Evolutionary conservation across 2,113 vertebrate genomes (phyloP).

Genomic region (Odontesthes bonariensis): DNA sequence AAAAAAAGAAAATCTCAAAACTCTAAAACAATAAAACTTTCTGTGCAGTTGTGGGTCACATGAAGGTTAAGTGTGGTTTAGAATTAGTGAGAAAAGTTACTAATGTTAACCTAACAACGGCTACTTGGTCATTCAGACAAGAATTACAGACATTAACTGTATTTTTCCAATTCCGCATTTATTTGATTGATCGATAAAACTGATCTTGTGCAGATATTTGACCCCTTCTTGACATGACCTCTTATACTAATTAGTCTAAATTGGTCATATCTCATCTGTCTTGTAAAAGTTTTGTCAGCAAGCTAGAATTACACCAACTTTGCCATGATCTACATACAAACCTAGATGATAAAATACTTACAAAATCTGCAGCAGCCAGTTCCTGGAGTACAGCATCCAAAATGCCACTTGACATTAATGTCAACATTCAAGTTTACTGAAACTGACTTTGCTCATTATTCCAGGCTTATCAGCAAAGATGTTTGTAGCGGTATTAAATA

Average conservation of each 20-base stretch:
- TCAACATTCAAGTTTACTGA: neutral
- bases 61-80: neutral
- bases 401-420: constrained; percentile 2
- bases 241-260: too few species aligned
- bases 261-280: too few species aligned
- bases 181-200: too few species aligned
- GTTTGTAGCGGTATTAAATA: constrained; percentile 5
- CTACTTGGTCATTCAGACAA: neutral
- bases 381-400: neutral
- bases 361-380: neutral
- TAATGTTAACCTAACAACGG: neutral
- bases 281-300: neutral
- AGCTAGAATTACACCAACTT: neutral
- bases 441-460: neutral
- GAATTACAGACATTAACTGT: neutral
- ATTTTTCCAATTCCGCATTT: too few species aligned
- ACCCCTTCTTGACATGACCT: neutral
- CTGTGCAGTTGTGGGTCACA: neutral
- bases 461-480: constrained; percentile 7
- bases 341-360: neutral
- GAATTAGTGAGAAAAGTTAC: neutral
- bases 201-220: neutral
- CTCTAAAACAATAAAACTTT: too few species aligned
- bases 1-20: too few species aligned
- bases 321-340: neutral